These are phyloP conservation scores for Drosophila subquinaria DNA, from an alignment of 2,888 invertebrate genomes.

Conservation along the genomic window DNA sequence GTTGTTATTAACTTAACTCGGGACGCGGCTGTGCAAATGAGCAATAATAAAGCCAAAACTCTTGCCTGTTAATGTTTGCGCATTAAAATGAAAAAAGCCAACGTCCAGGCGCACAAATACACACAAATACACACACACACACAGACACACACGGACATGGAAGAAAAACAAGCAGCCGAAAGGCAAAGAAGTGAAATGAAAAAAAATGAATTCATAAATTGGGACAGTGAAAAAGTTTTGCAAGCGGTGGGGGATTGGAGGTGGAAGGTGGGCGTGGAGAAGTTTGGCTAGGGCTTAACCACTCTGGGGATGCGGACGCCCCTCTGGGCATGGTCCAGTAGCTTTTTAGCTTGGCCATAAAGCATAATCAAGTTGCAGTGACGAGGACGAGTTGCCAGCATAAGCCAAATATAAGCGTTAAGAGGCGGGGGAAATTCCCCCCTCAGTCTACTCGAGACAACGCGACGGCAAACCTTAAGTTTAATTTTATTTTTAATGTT, in stretches of 20 bases:
- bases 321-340: constrained; percentile 62
- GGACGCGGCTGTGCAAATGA: constrained; percentile 66
- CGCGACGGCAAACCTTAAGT: constrained; percentile 20
- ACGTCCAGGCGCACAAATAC: constrained; percentile 15
- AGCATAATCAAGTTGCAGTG: constrained; percentile 69
- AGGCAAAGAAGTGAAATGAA: constrained; percentile 46
- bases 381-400: constrained; percentile 23
- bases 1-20: constrained; percentile 31
- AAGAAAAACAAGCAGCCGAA: constrained; percentile 41
- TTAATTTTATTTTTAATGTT: constrained; percentile 22
- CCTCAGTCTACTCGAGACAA: background rate
- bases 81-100: constrained; percentile 61
- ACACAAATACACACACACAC: constrained; percentile 5
- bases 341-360: constrained; percentile 61
- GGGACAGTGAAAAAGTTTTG: constrained; percentile 58
- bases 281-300: constrained; percentile 17
- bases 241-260: background rate
- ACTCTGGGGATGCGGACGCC: constrained; percentile 34
- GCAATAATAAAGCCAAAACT: constrained; percentile 72
- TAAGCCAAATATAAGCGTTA: constrained; percentile 30
- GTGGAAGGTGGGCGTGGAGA: background rate
- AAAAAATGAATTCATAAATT: constrained; percentile 54
- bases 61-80: constrained; percentile 69
- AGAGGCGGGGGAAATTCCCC: background rate
- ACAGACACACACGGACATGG: background rate